Evolutionary conservation across 2,797 vertebrate species (phyloP), one percentile per base, ranked within the genome.

Genomic region (Podarcis lilfordi): DNA sequence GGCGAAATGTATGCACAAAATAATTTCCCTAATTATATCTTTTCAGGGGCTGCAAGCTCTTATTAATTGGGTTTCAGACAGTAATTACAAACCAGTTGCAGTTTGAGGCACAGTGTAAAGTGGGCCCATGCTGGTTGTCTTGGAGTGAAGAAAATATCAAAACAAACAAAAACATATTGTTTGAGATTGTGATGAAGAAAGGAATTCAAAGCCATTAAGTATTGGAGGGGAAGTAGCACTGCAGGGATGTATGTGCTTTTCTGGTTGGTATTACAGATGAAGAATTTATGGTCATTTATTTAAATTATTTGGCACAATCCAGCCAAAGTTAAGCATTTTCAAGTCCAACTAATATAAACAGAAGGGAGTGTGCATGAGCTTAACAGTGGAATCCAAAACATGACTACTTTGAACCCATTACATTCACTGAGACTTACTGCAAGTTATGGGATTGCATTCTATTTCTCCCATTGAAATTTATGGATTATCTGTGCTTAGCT

Each of bases 21-120:
- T 93, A 84, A 94, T 96, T 92, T 89, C 1, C 76, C 71, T 97
- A 97, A 97, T 96, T 95, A 77, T 50, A 94, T 92, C 90, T 96
- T 96, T 96, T 95, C 85, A 91, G 92, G 92, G 95, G 88, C 2
- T 66, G 90, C 89, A 92, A 86, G 88, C 91, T 95, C 94, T 92
- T 94, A 88, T 96, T 96, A 97, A 97, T 96, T 95, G 93, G 81
- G 86, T 92, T 90, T 95, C 93, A 96, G 94, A 92, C 89, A 92
- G 88, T 94, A 96, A 97, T 96, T 96, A 96, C 86, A 96, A 96
- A 91, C 78, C 84, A 93, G 91, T 93, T 94, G 92, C 94, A 95
- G 94, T 96, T 95, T 95, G 87, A 93, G 93, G 92, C 89, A 92
- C 88, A 94, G 89, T 89, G 91, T 88, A 86, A 71, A 93, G 85